phyloP scores from a whole-genome alignment of 2,888 invertebrate genomes.

The Timandra comae region DNA sequence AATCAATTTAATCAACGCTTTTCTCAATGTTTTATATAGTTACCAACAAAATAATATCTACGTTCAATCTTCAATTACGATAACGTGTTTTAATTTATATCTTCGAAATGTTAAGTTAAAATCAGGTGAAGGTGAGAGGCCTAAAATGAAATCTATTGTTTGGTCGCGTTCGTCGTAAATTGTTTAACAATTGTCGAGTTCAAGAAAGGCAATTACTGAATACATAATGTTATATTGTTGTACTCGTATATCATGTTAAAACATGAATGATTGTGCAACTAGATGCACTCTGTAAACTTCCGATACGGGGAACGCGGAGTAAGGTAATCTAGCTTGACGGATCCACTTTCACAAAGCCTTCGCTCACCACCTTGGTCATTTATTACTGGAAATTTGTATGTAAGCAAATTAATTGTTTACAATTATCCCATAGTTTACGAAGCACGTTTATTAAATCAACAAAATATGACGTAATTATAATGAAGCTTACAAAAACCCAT shows the following conservation, averaged over 20 bases:
- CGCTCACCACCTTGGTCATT: conserved; percentile 9
- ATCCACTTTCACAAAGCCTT: conserved; percentile 32
- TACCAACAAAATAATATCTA: too few species aligned
- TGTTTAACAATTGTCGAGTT: conserved; percentile 18
- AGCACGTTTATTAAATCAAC: too few species aligned
- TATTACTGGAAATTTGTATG: conserved; percentile 15
- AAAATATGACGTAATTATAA: too few species aligned
- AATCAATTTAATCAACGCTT: too few species aligned
- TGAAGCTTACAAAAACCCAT: too few species aligned
- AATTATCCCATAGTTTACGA: conserved; percentile 2
- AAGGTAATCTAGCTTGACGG: conserved; percentile 27
- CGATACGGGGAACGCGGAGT: conserved; percentile 37
- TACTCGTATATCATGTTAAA: conserved; percentile 1
- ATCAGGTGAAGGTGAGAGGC: conserved; percentile 31
- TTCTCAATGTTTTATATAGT: too few species aligned
- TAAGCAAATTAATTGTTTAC: conserved; percentile 6
- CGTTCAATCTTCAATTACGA: too few species aligned
- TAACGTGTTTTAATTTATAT: too few species aligned
- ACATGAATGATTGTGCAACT: conserved; percentile 30
- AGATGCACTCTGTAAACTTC: conserved; percentile 26
- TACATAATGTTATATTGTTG: not conserved
- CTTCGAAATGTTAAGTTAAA: conserved; percentile 2
- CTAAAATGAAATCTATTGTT: conserved; percentile 37
- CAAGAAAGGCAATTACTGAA: conserved; percentile 8
- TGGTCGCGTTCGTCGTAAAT: conserved; percentile 10